Conservation (phyloP, 2,113 vertebrate genomes). For the Anolis sagrei region DNA sequence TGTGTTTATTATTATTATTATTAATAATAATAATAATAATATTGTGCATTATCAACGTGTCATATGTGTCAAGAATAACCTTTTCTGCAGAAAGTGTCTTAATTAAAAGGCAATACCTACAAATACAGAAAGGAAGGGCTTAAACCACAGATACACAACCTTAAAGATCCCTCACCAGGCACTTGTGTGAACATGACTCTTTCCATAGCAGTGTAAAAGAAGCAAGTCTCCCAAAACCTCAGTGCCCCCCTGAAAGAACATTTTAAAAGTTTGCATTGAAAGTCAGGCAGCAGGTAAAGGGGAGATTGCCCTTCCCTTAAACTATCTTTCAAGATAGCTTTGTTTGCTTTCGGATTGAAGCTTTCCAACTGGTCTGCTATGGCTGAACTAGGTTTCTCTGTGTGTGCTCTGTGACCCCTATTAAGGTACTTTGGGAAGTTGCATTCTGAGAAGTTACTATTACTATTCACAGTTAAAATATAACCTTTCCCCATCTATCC, state of each 20-base stretch:
- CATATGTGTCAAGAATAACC: not conserved
- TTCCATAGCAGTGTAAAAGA: not conserved
- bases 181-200: not conserved
- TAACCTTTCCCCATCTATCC: slow-evolving; percentile 42
- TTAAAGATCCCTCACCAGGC: not conserved
- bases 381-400: slow-evolving; percentile 67
- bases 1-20: no score
- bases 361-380: slow-evolving; percentile 67
- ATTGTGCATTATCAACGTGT: not conserved
- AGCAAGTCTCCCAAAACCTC: not conserved
- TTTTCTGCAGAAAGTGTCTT: not conserved
- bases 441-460: slow-evolving; percentile 64
- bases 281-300: slow-evolving; percentile 40
- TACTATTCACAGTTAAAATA: slow-evolving; percentile 47
- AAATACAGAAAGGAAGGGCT: not conserved
- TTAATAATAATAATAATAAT: no score
- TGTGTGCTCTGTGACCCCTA: slow-evolving; percentile 59
- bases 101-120: not conserved
- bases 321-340: slow-evolving; percentile 45
- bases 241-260: no score
- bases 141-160: not conserved
- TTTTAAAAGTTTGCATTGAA: not conserved
- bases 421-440: slow-evolving; percentile 61
- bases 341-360: slow-evolving; percentile 62
- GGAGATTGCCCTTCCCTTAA: slow-evolving; percentile 40